Evolutionary conservation across 1,140 invertebrate genomes (phyloP).

Genomic region (Penaeus indicus): DNA sequence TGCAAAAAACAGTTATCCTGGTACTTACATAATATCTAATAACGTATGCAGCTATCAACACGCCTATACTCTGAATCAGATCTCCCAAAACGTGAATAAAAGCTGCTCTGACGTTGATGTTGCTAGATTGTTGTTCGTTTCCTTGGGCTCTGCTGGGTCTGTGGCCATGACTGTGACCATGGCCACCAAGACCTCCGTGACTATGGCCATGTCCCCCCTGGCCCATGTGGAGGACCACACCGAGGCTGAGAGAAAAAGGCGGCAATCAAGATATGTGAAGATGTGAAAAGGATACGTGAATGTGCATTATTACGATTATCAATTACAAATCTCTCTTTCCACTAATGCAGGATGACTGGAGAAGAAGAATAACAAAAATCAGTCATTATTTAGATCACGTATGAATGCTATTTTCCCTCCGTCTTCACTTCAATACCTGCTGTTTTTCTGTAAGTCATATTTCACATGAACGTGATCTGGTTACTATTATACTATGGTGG

Average conservation of each 20-base stretch:
- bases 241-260: constrained; percentile 38
- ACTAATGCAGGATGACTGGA: too few species aligned
- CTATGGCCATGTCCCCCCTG: constrained; percentile 33
- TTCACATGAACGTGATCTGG: too few species aligned
- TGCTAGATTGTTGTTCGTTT: constrained; percentile 66
- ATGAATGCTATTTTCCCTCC: too few species aligned
- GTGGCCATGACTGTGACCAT: constrained; percentile 69
- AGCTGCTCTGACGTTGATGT: constrained; percentile 77
- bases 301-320: too few species aligned
- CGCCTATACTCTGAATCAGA: constrained; percentile 76
- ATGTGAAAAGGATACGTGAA: too few species aligned
- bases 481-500: background rate
- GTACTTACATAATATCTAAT: constrained; percentile 73
- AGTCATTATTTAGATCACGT: too few species aligned
- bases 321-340: too few species aligned
- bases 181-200: constrained; percentile 70
- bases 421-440: too few species aligned
- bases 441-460: too few species aligned
- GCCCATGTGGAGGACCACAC: constrained; percentile 44
- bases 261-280: too few species aligned
- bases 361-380: too few species aligned
- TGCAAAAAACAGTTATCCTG: background rate
- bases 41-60: constrained; percentile 75
- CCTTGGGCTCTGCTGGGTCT: constrained; percentile 67
- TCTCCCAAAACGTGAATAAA: constrained; percentile 77